Conservation (phyloP, 2,113 vertebrate species). For the Microtus montanus region DNA sequence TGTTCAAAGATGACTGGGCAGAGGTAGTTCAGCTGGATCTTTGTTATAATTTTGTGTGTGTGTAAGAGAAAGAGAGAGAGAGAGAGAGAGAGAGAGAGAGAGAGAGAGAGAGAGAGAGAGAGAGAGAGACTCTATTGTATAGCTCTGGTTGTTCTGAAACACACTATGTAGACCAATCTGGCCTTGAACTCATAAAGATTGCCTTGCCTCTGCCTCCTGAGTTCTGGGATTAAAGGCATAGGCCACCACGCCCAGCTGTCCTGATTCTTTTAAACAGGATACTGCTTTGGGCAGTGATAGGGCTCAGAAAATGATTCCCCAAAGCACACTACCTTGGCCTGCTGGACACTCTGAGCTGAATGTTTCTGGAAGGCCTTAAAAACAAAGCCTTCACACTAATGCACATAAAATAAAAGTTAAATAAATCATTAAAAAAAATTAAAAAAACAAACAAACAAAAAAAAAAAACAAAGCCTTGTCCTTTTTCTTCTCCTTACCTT, state of each 20-base stretch:
- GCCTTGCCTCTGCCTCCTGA: neutral
- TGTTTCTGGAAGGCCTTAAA: neutral
- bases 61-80: neutral
- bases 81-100: no score
- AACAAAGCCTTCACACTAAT: neutral
- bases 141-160: neutral
- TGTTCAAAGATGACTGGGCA: neutral
- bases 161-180: neutral
- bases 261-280: conserved; percentile 19
- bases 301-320: neutral
- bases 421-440: no score
- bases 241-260: neutral
- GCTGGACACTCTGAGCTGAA: neutral
- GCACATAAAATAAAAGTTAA: no score
- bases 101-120: no score
- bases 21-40: conserved; percentile 16
- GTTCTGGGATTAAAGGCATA: neutral
- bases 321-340: neutral
- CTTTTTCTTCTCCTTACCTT: neutral
- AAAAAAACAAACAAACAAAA: no score
- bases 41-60: neutral
- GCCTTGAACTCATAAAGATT: neutral
- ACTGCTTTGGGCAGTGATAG: neutral
- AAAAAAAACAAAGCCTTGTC: neutral
- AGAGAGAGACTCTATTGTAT: neutral